These are phyloP conservation scores for Salvelinus fontinalis DNA, from an alignment of 2,113 vertebrate species.

Conservation along the genomic window DNA sequence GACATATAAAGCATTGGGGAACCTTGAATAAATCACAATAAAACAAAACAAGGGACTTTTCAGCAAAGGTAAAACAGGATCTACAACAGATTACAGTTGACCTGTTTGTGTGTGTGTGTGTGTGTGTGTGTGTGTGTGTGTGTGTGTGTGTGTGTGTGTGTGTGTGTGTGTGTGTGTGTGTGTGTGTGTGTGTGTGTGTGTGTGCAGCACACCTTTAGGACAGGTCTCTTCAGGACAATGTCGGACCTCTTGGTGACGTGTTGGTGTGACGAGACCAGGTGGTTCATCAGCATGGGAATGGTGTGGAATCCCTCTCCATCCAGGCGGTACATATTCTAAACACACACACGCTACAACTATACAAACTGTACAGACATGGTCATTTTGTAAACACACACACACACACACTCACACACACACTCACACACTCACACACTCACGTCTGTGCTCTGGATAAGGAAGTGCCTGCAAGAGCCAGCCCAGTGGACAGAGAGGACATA, in stretches of 20 bases:
- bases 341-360: constrained; percentile 6
- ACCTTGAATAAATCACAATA: too few relatives aligned
- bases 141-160: too few relatives aligned
- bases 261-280: constrained; percentile 78
- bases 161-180: too few relatives aligned
- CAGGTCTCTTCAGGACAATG: constrained; percentile 76
- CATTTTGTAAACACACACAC: constrained; percentile 14
- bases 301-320: constrained; percentile 88
- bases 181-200: too few relatives aligned
- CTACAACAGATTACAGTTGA: too few relatives aligned
- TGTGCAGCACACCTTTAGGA: constrained; percentile 81
- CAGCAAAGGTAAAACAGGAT: too few relatives aligned
- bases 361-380: constrained; percentile 14
- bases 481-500: constrained; percentile 90
- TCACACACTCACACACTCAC: constrained; percentile 58
- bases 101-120: neutral
- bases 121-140: too few relatives aligned
- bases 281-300: constrained; percentile 84
- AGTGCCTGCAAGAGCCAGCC: constrained; percentile 85
- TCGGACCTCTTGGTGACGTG: constrained; percentile 84
- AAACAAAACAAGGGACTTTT: too few relatives aligned
- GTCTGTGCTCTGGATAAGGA: constrained; percentile 86
- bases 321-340: constrained; percentile 86
- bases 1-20: too few relatives aligned
- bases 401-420: constrained; percentile 11